Conservation (phyloP, 2,888 invertebrate genomes). For the Trichacis sp. region DNA sequence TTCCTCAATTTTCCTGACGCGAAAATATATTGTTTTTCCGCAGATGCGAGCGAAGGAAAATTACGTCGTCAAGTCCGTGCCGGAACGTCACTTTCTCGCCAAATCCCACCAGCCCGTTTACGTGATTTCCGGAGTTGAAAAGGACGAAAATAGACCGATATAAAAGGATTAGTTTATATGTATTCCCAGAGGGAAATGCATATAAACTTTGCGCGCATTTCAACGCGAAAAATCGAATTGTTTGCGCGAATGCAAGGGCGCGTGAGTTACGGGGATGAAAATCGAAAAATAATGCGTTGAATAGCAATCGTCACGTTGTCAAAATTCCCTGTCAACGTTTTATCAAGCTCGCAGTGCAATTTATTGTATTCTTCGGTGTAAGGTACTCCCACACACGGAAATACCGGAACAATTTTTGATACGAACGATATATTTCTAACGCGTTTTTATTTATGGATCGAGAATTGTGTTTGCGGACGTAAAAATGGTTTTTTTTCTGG, state of each 20-base stretch:
- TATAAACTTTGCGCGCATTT: background rate
- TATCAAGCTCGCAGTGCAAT: background rate
- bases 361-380: background rate
- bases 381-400: background rate
- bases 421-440: slow-evolving; percentile 9
- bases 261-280: slow-evolving; percentile 14
- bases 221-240: slow-evolving; percentile 17
- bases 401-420: slow-evolving; percentile 13
- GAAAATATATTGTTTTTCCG: background rate
- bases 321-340: background rate
- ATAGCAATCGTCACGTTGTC: background rate
- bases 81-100: slow-evolving; percentile 73
- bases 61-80: slow-evolving; percentile 24
- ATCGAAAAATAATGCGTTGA: slow-evolving; percentile 16
- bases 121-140: slow-evolving; percentile 77
- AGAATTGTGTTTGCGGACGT: too few species aligned
- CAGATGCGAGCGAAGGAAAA: slow-evolving; percentile 38
- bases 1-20: background rate
- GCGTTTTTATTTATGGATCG: too few species aligned
- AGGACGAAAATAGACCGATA: slow-evolving; percentile 66
- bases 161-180: slow-evolving; percentile 20
- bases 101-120: slow-evolving; percentile 76
- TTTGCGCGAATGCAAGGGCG: slow-evolving; percentile 14
- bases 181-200: background rate
- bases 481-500: slow-evolving; percentile 2